Evolutionary conservation across 37 sponge, comb jelly and placozoan genomes (phyloP).

Genomic region (Oscarella lobularis): DNA sequence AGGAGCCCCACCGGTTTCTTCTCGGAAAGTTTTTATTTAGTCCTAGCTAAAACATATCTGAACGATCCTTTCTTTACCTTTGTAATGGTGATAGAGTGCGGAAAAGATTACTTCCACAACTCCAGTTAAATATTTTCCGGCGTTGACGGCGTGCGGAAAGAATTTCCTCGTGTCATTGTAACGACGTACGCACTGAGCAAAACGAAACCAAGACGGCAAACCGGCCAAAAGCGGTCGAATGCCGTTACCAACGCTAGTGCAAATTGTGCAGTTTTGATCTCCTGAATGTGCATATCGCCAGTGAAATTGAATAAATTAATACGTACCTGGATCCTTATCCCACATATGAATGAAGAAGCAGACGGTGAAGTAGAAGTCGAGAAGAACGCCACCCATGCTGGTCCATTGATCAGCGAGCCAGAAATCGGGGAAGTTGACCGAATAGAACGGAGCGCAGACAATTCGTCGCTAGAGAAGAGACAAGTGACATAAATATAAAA

Average conservation of each 20-base stretch:
- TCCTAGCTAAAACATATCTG: no score
- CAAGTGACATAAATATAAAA: background rate
- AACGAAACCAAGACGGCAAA: conserved; percentile 80
- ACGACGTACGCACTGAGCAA: conserved; percentile 79
- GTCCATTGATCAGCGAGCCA: conserved; percentile 96
- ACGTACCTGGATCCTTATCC: background rate
- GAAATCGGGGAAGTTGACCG: conserved; percentile 82
- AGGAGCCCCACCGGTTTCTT: background rate
- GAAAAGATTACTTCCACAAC: conserved; percentile 72
- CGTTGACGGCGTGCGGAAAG: conserved; percentile 71
- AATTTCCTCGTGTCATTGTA: conserved; percentile 40
- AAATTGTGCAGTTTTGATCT: background rate
- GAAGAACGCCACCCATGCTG: conserved; percentile 63
- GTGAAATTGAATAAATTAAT: background rate
- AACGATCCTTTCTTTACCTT: background rate
- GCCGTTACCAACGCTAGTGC: conserved; percentile 11
- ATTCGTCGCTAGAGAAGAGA: conserved; percentile 22
- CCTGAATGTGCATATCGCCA: background rate
- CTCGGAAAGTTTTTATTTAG: background rate
- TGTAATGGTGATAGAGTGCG: conserved; percentile 20
- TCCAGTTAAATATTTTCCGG: conserved; percentile 81
- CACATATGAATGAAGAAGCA: conserved; percentile 50
- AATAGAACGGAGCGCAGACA: conserved; percentile 56
- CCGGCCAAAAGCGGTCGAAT: conserved; percentile 50
- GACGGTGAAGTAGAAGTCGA: conserved; percentile 71